Evolutionary conservation across 1,140 invertebrate genomes (phyloP), one percentile per base, ranked within the genome.

Genomic region (Pachypsylla venusta): DNA sequence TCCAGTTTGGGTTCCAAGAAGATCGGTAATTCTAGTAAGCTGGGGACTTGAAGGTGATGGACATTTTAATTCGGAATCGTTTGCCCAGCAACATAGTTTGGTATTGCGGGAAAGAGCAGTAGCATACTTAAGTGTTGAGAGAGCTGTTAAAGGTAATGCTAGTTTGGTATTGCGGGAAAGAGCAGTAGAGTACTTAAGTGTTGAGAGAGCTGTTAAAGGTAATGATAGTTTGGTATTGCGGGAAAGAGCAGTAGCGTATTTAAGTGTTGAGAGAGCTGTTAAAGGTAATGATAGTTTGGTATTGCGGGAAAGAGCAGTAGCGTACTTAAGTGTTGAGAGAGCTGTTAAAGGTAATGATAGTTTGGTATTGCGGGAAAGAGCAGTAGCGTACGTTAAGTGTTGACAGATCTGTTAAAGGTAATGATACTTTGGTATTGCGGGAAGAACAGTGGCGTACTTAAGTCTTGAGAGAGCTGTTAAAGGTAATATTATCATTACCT

Each of bases 1-100:
- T n/a, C 14, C 24, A 60, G 59, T 53, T 14, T 61, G 60, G 60
- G 28, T 58, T 24, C 60, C 60, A 0, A 1, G 60, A 2, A 19
- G 60, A 13, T 58, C 60, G 1, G 42, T 61, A 3, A 27, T 61
- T 13, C 54, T 61, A 26, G 57, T 56, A 10, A 61, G 57, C 57
- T 61, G 60, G 60, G 60, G 60, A 25, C 27, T 60, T 1, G 48
- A 60, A 25, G 59, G 59, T 20, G 59, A 60, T 26, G 59, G 59
- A 3, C 59, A 60, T 35, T 60, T 60, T 22, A 60, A 60, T 39
- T 56, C 59, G 24, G 59, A 60, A 55, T 54, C 48, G 2, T 60
- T 48, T 48, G 59, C 59, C 13, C 53, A 56, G 22, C 53, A 56
- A 16, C 35, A 56, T 20, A 28, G 26, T 12, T 20, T 16, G 2